Evolutionary conservation across 2,888 invertebrate species (phyloP).

Genomic region (Drosophila recens): DNA sequence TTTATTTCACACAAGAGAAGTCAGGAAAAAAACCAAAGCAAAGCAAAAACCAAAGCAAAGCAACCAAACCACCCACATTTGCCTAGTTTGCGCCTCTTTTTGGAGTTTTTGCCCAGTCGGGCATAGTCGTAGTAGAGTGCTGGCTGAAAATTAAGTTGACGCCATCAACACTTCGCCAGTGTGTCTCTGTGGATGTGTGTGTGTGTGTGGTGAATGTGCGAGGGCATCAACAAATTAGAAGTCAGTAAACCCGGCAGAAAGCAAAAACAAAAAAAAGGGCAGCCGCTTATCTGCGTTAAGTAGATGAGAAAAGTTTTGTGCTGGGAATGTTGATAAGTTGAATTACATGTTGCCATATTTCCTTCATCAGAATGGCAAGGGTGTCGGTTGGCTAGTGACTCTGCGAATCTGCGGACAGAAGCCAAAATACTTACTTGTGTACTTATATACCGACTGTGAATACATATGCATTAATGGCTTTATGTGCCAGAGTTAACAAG

Average conservation of each 20-base stretch:
- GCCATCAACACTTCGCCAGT: slow-evolving; percentile 77
- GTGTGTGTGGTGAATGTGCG: slow-evolving; percentile 32
- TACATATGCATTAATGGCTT: slow-evolving; percentile 40
- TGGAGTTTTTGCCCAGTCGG: slow-evolving; percentile 54
- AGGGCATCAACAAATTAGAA: slow-evolving; percentile 73
- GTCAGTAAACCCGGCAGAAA: slow-evolving; percentile 72
- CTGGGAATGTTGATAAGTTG: slow-evolving; percentile 76
- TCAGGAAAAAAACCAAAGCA: slow-evolving; percentile 33
- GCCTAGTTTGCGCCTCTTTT: slow-evolving; percentile 57
- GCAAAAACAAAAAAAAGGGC: slow-evolving; percentile 43
- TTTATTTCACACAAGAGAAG: slow-evolving; percentile 82
- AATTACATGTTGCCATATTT: slow-evolving; percentile 73
- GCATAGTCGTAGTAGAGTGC: slow-evolving; percentile 57
- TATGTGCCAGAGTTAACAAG: slow-evolving; percentile 28
- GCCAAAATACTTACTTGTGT: slow-evolving; percentile 9
- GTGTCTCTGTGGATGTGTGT: slow-evolving; percentile 37
- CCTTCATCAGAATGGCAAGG: slow-evolving; percentile 38
- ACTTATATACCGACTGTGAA: slow-evolving; percentile 1
- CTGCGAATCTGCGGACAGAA: slow-evolving; percentile 50
- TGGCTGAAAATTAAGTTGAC: slow-evolving; percentile 78
- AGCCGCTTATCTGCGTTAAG: slow-evolving; percentile 79
- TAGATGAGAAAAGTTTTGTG: slow-evolving; percentile 81
- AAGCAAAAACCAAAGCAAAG: slow-evolving; percentile 3
- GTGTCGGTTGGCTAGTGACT: slow-evolving; percentile 9
- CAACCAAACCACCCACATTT: slow-evolving; percentile 24